Base-by-base conservation (phyloP, 2,113 vertebrate genomes). In the Pachypanchax playfairii region DNA sequence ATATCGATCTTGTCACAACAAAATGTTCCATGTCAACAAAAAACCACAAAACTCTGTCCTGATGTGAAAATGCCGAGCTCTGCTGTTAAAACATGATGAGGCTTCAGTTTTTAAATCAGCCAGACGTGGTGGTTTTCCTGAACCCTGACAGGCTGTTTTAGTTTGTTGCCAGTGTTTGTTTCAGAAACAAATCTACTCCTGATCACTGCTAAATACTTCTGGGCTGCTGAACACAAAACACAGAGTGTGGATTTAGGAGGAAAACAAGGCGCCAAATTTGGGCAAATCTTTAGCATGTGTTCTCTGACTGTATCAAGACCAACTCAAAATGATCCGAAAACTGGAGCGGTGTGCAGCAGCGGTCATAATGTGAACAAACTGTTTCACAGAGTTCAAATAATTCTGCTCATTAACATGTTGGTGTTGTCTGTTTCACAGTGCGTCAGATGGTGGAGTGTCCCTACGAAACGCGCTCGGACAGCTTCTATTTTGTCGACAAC, bases 401-500 rank as follows among this genome's bases (percentile, higher is more conserved):
- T 44, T 44, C 18, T 49, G 18, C 52, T 15, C 8, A 4, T 21
- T 74, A 49, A 74, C 26, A 29, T 61, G 46, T 11, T 11, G 24
- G 1, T 70, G 14, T 26, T 79, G 33, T 79, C 10, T 80, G 58
- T 69, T 41, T 80, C 62, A n/a, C 91, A 98, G 96, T 98, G 75
- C 92, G 90, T 48, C 93, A 96, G 90, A 98, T 98, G 96, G 94
- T 97, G 75, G 94, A 94, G 51, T 92, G 94, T 77, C 95, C 96
- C 0, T 96, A 96, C 1, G 95, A 97, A 88, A 97, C 95, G 3
- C 93, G 94, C 56, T 98, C 96, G 0, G 96, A 98, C 92, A 91
- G 89, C 87, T 98, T 97, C 89, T 98, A 98, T 86, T 98, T 98
- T 71, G 95, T 96, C 17, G 95, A 98, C 87, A 94, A 95, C 93